phyloP scores from a whole-genome alignment of 2,888 invertebrate species.

The Drosophila borborema region DNA sequence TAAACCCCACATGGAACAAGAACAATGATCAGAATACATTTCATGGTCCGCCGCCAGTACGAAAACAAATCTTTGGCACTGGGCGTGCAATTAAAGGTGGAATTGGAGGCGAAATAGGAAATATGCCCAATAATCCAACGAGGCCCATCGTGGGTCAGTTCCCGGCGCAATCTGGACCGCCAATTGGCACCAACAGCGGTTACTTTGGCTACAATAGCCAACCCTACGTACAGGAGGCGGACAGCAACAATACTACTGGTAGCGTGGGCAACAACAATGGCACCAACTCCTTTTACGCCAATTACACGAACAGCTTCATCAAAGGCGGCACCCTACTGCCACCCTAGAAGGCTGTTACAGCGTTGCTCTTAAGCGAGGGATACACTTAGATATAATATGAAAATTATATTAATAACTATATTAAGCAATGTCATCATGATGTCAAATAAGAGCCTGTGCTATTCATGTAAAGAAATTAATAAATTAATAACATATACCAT shows the following conservation, averaged over 20 bases:
- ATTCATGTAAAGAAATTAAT: conserved; percentile 38
- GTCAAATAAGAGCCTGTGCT: conserved; percentile 34
- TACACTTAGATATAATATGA: conserved; percentile 38
- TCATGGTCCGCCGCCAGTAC: conserved; percentile 13
- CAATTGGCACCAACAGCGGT: conserved; percentile 1
- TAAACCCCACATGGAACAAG: conserved; percentile 44
- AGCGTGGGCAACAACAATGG: conserved; percentile 12
- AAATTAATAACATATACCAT: conserved; percentile 32
- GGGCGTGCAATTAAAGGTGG: conserved; percentile 73
- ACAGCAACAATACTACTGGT: conserved; percentile 18
- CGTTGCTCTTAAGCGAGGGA: conserved; percentile 30
- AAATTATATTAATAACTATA: neutral
- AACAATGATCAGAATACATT: conserved; percentile 28
- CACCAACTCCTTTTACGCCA: conserved; percentile 44
- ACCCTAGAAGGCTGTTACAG: conserved; percentile 45
- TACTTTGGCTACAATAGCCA: conserved; percentile 38
- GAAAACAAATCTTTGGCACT: conserved; percentile 49
- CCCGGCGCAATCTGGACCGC: conserved; percentile 11
- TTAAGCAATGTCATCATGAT: conserved; percentile 26
- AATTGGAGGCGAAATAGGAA: conserved; percentile 19
- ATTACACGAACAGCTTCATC: conserved; percentile 56
- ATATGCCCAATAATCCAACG: conserved; percentile 25
- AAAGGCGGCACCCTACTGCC: conserved; percentile 57
- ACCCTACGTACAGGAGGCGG: conserved; percentile 26
- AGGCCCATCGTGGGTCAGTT: conserved; percentile 28